Evolutionary conservation across 2,888 invertebrate species (phyloP).

Genomic region (Coenonympha glycerion): DNA sequence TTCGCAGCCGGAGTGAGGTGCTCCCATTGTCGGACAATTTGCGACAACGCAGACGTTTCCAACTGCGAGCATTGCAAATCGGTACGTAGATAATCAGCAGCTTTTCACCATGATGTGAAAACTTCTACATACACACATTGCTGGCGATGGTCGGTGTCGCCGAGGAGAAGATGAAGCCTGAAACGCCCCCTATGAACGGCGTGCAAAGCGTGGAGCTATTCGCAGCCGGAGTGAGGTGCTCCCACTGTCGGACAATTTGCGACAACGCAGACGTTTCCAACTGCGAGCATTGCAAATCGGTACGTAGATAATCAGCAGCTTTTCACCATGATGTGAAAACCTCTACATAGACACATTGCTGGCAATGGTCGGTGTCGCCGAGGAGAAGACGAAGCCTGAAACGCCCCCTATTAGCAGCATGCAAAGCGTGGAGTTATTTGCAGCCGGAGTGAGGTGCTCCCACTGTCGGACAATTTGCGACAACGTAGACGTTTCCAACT

Average conservation of each 20-base stretch:
- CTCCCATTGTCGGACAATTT: slow-evolving; percentile 53
- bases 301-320: slow-evolving; percentile 39
- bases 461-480: slow-evolving; percentile 60
- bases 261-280: slow-evolving; percentile 47
- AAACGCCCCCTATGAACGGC: slow-evolving; percentile 32
- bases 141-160: slow-evolving; percentile 65
- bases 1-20: slow-evolving; percentile 54
- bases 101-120: too few relatives aligned
- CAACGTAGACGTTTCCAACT: slow-evolving; percentile 47
- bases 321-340: too few relatives aligned
- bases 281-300: slow-evolving; percentile 79
- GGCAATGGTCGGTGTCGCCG: slow-evolving; percentile 56
- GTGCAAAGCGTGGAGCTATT: slow-evolving; percentile 52
- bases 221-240: slow-evolving; percentile 50
- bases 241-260: slow-evolving; percentile 54
- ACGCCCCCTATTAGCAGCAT: slow-evolving; percentile 33
- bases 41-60: slow-evolving; percentile 47
- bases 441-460: slow-evolving; percentile 49
- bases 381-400: slow-evolving; percentile 26
- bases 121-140: slow-evolving; percentile 80
- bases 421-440: slow-evolving; percentile 53
- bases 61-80: slow-evolving; percentile 78
- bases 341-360: slow-evolving; percentile 80
- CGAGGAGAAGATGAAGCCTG: slow-evolving; percentile 26
- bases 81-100: too few relatives aligned